Base-by-base conservation (phyloP, 1,140 invertebrate species). In the Ostrea edulis region DNA sequence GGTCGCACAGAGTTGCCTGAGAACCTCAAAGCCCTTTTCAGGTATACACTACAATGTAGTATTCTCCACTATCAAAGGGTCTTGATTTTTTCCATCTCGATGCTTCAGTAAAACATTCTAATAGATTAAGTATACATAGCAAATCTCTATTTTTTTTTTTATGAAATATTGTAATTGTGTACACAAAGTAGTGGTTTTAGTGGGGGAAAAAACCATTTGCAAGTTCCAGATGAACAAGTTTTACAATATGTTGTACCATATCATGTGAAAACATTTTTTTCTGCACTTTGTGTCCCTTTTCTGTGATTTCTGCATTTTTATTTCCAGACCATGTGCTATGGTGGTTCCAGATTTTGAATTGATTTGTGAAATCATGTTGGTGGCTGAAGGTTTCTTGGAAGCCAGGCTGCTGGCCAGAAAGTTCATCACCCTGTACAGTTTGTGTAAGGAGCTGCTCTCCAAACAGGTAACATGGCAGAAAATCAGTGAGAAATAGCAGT, bases 341-440 rank as follows among this genome's bases (percentile, higher is more conserved):
- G 98, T 99, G 2, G 98, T 99, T 2, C 98, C 98, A 1, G 98
- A 99, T 95, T 99, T 99, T 95, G 98, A 99, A 94, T 95, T 99
- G 81, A 99, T 99, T 93, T 99, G 98, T 95, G 98, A 99, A 96
- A 99, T 99, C 90, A 99, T 99, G 98, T 97, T 99, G 93, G 98
- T 99, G 0, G 98, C 98, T 54, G 98, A 99, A 96, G 98, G 98
- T 29, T 99, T 99, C 94, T 97, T 99, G 94, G 98, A 99, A 91
- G 98, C 98, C 0, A 97, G 97, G 92, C 96, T 98, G 29, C 95
- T 99, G 52, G 98, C 98, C 0, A 96, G 98, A 90, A 99, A 99
- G 95, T 99, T 99, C 93, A 99, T 99, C 85, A 99, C 98, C 0
- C 95, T 99, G 0, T 99, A 99, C 92, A 98, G 98, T 0, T 95